Evolutionary conservation across 2,113 vertebrate species (phyloP).

Genomic region (Gnathonemus echidnorhynchus): DNA sequence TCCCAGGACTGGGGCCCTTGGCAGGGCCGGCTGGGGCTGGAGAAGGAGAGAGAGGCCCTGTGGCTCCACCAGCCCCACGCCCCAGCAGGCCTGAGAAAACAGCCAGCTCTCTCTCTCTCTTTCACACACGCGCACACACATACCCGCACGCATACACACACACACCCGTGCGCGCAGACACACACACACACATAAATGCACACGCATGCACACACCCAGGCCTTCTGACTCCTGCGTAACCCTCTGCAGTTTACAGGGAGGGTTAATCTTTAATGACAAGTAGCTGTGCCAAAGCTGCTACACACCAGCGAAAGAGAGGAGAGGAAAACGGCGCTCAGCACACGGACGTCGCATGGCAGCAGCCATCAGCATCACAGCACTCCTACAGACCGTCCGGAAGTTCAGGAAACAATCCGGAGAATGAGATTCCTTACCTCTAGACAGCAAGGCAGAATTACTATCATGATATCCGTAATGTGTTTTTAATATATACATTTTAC

Average conservation of each 20-base stretch:
- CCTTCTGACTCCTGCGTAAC: neutral
- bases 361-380: neutral
- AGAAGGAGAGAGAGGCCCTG: slow-evolving; percentile 50
- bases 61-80: slow-evolving; percentile 53
- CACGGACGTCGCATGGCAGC: neutral
- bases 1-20: slow-evolving; percentile 40
- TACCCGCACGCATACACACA: slow-evolving; percentile 25
- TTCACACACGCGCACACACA: neutral
- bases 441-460: neutral
- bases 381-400: neutral
- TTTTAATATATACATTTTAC: neutral
- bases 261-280: neutral
- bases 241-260: neutral
- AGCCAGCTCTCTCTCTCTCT: slow-evolving; percentile 40
- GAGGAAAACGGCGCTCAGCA: neutral
- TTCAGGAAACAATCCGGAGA: neutral
- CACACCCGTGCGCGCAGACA: neutral
- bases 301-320: neutral
- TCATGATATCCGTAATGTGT: neutral
- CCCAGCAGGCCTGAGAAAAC: slow-evolving; percentile 54
- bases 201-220: slow-evolving; percentile 11
- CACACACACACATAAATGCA: neutral
- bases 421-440: neutral
- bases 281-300: neutral
- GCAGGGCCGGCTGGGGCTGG: slow-evolving; percentile 45